These are phyloP conservation scores for Eurystomus glaucurus DNA, from an alignment of 2,797 vertebrate species.

Conservation along the genomic window DNA sequence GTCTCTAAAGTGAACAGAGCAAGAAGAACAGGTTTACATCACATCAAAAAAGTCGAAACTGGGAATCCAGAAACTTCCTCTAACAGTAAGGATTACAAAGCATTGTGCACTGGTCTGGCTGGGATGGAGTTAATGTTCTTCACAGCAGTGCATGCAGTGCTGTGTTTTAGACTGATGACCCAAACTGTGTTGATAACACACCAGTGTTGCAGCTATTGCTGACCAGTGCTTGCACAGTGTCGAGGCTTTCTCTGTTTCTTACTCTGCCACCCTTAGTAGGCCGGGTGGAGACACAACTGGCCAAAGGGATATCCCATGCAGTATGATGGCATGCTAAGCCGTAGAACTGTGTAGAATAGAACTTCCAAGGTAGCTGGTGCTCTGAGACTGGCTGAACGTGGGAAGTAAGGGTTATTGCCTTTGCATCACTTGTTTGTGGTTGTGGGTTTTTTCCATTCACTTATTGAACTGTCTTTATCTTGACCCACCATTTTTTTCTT, in stretches of 20 bases:
- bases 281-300: no score
- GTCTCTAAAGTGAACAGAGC: not conserved
- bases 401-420: not conserved
- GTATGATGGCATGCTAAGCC: not conserved
- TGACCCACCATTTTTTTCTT: not conserved
- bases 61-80: not conserved
- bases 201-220: not conserved
- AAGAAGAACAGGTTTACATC: not conserved
- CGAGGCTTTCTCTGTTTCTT: not conserved
- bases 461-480: not conserved
- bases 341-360: not conserved
- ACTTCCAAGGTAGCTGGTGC: not conserved
- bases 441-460: not conserved
- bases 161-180: not conserved
- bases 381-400: not conserved
- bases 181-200: not conserved
- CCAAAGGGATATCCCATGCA: no score
- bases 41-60: not conserved
- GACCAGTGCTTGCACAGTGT: not conserved
- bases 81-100: not conserved
- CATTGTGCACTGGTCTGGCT: not conserved
- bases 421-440: not conserved
- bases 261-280: not conserved
- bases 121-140: not conserved
- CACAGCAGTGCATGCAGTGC: not conserved